phyloP scores from a whole-genome alignment of 2,113 vertebrate species.

The Penelope pileata region DNA sequence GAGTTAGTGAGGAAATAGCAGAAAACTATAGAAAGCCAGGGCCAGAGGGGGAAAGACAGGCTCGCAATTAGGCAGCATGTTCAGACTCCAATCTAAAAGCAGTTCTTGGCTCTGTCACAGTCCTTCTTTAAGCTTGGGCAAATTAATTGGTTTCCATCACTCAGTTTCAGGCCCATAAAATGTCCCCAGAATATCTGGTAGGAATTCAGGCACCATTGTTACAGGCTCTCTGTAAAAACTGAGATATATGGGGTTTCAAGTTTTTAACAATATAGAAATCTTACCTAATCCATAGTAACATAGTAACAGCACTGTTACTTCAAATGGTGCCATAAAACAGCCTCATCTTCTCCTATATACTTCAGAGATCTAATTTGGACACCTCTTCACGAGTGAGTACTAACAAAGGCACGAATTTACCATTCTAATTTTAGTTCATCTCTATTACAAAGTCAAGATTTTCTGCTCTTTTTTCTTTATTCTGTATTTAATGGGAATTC shows the following conservation, averaged over 20 bases:
- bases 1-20: background rate
- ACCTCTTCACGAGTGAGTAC: background rate
- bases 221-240: background rate
- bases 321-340: background rate
- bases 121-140: background rate
- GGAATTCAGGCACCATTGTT: background rate
- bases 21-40: background rate
- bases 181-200: background rate
- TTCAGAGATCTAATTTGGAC: background rate
- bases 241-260: background rate
- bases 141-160: background rate
- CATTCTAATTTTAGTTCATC: background rate
- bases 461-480: background rate
- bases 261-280: background rate
- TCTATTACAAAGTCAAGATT: background rate
- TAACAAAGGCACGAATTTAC: background rate
- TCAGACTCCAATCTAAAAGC: background rate
- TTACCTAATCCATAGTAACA: background rate
- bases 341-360: background rate
- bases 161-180: background rate
- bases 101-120: background rate
- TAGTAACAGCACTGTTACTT: background rate
- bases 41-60: background rate
- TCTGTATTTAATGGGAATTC: background rate
- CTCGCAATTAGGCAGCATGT: background rate